phyloP scores from a whole-genome alignment of 1,140 invertebrate genomes.

The Trichonephila inaurata region DNA sequence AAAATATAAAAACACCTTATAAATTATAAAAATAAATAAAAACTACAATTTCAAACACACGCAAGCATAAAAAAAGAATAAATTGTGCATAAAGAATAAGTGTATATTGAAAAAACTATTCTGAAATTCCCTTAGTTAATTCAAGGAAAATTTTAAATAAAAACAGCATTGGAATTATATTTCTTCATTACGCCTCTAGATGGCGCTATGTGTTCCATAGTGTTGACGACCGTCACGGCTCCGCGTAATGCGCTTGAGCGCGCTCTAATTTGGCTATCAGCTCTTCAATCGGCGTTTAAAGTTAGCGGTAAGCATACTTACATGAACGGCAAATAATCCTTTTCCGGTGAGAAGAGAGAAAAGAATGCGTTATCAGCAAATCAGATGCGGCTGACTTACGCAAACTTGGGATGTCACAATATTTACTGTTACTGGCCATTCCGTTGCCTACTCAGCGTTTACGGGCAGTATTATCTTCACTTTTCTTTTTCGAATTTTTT shows the following conservation, averaged over 20 bases:
- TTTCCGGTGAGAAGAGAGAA: constrained; percentile 32
- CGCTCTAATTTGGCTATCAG: constrained; percentile 61
- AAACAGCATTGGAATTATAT: neutral
- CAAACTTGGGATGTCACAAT: neutral
- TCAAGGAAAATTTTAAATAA: too few relatives aligned
- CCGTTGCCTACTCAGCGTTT: neutral
- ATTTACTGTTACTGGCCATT: neutral
- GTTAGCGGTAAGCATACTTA: constrained; percentile 63
- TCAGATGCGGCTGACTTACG: constrained; percentile 25
- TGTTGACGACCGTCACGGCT: neutral
- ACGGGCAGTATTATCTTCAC: too few relatives aligned
- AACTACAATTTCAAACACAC: neutral
- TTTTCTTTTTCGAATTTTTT: too few relatives aligned
- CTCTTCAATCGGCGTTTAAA: constrained; percentile 26
- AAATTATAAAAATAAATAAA: neutral
- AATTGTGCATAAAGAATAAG: too few relatives aligned
- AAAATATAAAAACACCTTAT: neutral
- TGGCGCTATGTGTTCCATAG: constrained; percentile 44
- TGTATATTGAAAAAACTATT: too few relatives aligned
- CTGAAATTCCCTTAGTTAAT: too few relatives aligned
- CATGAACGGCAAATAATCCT: constrained; percentile 43
- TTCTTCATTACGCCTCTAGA: neutral
- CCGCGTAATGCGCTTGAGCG: constrained; percentile 18
- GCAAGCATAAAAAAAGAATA: neutral
- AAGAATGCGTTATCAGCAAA: constrained; percentile 21